A percentile compares a stretch with the other conserved stretches of the same genome.
Conservation (phyloP, 2,797 vertebrate genomes). For the Holocentrus rufus region DNA sequence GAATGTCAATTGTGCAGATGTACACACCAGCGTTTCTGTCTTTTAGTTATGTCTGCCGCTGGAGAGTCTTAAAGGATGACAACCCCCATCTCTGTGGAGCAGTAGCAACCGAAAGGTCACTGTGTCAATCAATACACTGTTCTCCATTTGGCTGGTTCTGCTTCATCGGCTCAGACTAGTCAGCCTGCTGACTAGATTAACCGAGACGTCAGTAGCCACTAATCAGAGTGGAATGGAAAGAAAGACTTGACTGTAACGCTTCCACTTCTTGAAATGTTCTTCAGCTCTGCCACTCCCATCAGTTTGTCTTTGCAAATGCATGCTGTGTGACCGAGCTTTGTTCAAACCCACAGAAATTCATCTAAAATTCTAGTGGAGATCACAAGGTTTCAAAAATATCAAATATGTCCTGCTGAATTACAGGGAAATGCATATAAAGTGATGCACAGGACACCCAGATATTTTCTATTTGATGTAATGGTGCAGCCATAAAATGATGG, state of each 20-base stretch:
- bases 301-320: too few species aligned
- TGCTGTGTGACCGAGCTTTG: too few species aligned
- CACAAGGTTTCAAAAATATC: too few species aligned
- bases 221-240: constrained; percentile 30
- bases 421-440: too few species aligned
- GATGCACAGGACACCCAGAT: too few species aligned
- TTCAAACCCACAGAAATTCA: too few species aligned
- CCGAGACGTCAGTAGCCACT: constrained; percentile 44
- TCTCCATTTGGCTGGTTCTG: constrained; percentile 47
- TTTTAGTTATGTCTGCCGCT: constrained; percentile 21
- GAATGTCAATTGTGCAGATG: constrained; percentile 44
- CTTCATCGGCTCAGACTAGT: constrained; percentile 62
- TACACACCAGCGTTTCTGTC: constrained; percentile 23
- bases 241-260: constrained; percentile 16
- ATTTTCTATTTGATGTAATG: too few species aligned
- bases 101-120: constrained; percentile 69
- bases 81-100: constrained; percentile 50
- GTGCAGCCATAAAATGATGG: too few species aligned
- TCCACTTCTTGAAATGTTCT: not conserved
- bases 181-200: constrained; percentile 36
- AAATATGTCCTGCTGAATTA: too few species aligned
- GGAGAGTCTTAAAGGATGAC: constrained; percentile 42
- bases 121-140: constrained; percentile 72
- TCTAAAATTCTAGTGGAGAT: too few species aligned
- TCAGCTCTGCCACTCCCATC: too few species aligned